Percentiles rank a stretch among this genome's conserved stretches.
Conservation (phyloP, 2,113 vertebrate species). For the cat (Felis catus) region F.catus_Fca126_mat1.0 CM031415.1:168658001-168658500, state of each 20-base stretch:
- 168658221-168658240: constrained; percentile 37
- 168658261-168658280: constrained; percentile 27
- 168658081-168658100: constrained; percentile 39
- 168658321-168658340: neutral
- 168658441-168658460: neutral
- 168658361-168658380: neutral
- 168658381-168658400: neutral
- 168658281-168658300: neutral
- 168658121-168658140: constrained; percentile 66
- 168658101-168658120: constrained; percentile 25
- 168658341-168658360: neutral
- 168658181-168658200: constrained; percentile 42
- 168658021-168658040: constrained; percentile 54
- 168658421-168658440: neutral
- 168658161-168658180: constrained; percentile 38
- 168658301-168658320: neutral
- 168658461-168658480: neutral
- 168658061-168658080: constrained; percentile 69
- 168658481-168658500: neutral
- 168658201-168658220: constrained; percentile 50
- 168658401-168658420: neutral
- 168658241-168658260: neutral
- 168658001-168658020: neutral
- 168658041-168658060: constrained; percentile 64
- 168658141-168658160: constrained; percentile 5